phyloP scores from a whole-genome alignment of 1,140 invertebrate species.

The Apis cerana region DNA sequence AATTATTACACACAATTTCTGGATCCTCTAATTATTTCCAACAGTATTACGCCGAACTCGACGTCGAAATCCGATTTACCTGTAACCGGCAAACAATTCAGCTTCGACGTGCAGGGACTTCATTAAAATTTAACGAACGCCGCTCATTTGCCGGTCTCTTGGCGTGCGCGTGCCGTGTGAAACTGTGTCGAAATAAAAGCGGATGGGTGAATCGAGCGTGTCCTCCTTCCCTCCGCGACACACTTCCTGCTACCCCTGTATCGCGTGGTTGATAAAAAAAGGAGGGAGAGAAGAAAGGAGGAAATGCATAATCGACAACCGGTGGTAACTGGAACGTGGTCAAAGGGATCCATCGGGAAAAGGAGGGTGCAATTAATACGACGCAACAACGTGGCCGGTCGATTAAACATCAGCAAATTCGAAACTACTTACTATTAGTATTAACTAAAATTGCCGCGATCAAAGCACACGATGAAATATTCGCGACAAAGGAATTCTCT shows the following conservation, averaged over 20 bases:
- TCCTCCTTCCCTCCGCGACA: not conserved
- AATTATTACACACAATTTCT: not conserved
- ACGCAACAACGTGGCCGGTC: too few species aligned
- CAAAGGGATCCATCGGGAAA: not conserved
- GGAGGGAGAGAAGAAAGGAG: not conserved
- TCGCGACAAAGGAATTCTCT: too few species aligned
- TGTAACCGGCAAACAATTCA: conserved; percentile 32
- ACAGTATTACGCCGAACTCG: too few species aligned
- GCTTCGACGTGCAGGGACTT: conserved; percentile 17
- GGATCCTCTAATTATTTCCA: conserved; percentile 16
- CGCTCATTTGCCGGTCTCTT: conserved; percentile 28
- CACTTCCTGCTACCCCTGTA: not conserved
- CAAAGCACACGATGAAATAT: too few species aligned
- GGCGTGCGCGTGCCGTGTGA: not conserved
- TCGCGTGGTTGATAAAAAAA: not conserved
- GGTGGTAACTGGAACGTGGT: not conserved
- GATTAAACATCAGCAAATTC: too few species aligned
- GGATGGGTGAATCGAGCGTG: conserved; percentile 7
- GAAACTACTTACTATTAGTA: too few species aligned
- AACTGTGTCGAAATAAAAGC: conserved; percentile 43
- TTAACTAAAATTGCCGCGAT: too few species aligned
- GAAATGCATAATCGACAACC: conserved; percentile 25
- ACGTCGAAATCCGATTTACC: conserved; percentile 30
- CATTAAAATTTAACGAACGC: conserved; percentile 49
- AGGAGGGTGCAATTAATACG: conserved; percentile 20